Percentiles rank a stretch among this genome's conserved stretches.
These are phyloP conservation scores for Istiophorus platypterus DNA, from an alignment of 2,113 vertebrate genomes.

Conservation along the genomic window DNA sequence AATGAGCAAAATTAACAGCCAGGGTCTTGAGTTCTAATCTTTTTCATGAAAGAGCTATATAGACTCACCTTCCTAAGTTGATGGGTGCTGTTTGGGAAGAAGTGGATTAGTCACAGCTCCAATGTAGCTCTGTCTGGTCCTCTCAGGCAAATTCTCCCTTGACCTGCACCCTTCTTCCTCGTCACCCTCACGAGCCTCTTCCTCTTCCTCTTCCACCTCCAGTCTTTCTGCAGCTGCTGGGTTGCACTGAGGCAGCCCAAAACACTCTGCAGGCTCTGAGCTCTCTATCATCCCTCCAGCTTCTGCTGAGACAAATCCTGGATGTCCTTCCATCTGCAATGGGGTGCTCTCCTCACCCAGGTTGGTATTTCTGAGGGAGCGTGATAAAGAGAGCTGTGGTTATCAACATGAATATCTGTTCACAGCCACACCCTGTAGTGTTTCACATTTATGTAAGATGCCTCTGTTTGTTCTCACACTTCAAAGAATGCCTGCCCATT, in stretches of 20 bases:
- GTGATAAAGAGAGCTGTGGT: slow-evolving; percentile 4
- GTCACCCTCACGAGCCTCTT: background rate
- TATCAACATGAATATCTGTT: slow-evolving; percentile 13
- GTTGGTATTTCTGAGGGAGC: slow-evolving; percentile 70
- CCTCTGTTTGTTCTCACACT: slow-evolving; percentile 15
- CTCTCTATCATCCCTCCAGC: slow-evolving; percentile 83
- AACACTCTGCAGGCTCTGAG: slow-evolving; percentile 62
- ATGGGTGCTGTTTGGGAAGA: slow-evolving; percentile 42
- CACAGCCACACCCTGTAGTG: slow-evolving; percentile 32
- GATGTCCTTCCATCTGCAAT: slow-evolving; percentile 80
- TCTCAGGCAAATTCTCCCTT: slow-evolving; percentile 33
- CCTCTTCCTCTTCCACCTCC: slow-evolving; percentile 27
- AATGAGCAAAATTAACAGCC: background rate
- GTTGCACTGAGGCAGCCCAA: no score
- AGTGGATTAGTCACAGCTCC: slow-evolving; percentile 51
- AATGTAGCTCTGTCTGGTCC: slow-evolving; percentile 19
- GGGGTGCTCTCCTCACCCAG: slow-evolving; percentile 80
- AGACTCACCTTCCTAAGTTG: slow-evolving; percentile 70
- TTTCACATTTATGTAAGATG: background rate
- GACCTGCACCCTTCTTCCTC: slow-evolving; percentile 15
- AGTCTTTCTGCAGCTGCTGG: slow-evolving; percentile 49
- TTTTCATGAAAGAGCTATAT: no score
- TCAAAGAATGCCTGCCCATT: slow-evolving; percentile 31
- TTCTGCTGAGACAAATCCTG: slow-evolving; percentile 78
- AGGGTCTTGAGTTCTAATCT: background rate